Conservation (phyloP, 1,140 invertebrate species). For the Microplitis mediator region DNA sequence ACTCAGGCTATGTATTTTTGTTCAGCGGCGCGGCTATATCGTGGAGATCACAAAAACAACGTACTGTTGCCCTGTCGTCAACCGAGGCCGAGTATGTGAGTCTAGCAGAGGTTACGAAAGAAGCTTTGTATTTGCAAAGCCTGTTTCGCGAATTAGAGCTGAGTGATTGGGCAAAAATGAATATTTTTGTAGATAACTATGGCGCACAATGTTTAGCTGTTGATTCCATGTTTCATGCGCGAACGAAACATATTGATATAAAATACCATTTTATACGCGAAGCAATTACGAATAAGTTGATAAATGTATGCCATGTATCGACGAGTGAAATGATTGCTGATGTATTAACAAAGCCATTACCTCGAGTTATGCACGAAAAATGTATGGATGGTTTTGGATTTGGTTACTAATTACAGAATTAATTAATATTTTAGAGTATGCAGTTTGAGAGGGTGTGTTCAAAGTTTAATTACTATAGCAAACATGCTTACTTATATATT, state of each 20-base stretch:
- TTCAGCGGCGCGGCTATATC: background rate
- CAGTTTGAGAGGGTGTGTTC: no score
- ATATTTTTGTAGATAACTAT: background rate
- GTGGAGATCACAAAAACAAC: slow-evolving; percentile 1
- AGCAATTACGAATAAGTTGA: background rate
- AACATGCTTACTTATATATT: no score
- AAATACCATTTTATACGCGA: slow-evolving; percentile 8
- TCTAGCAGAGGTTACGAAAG: background rate
- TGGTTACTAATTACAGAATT: no score
- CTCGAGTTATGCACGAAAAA: background rate
- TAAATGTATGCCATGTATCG: background rate
- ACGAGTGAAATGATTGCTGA: slow-evolving; percentile 8
- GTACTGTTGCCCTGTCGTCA: slow-evolving; percentile 1
- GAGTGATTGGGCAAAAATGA: background rate
- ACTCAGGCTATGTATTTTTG: background rate
- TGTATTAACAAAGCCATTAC: background rate
- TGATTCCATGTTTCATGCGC: background rate
- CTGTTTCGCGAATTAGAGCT: background rate
- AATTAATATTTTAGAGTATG: no score
- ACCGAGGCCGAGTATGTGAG: slow-evolving; percentile 6
- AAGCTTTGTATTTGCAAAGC: background rate
- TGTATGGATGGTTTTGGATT: no score
- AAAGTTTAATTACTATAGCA: no score
- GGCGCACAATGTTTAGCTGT: slow-evolving; percentile 3
- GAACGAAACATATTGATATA: slow-evolving; percentile 12